Evolutionary conservation across 2,888 invertebrate genomes (phyloP).

Genomic region (Lomographa bimaculata): DNA sequence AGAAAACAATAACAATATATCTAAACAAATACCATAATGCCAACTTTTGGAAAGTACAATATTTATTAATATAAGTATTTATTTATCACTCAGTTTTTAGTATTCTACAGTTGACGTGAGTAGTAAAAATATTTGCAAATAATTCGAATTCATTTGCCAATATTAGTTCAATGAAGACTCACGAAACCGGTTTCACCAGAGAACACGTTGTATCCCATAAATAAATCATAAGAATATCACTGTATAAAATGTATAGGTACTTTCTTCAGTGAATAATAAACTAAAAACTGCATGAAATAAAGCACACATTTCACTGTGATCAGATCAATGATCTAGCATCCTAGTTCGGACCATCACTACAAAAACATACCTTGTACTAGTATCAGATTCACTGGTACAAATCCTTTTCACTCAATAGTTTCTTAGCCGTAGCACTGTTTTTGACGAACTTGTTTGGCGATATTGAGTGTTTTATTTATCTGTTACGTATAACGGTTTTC

Average conservation of each 20-base stretch:
- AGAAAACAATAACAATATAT: too few relatives aligned
- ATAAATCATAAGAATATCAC: too few relatives aligned
- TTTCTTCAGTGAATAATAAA: too few relatives aligned
- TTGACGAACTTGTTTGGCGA: constrained; percentile 21
- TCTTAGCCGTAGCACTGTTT: constrained; percentile 10
- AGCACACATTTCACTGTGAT: too few relatives aligned
- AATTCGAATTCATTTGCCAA: constrained; percentile 8
- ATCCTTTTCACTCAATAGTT: constrained; percentile 7
- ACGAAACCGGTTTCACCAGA: constrained; percentile 20
- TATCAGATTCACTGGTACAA: neutral
- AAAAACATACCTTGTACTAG: constrained; percentile 12
- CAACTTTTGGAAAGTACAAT: too few relatives aligned
- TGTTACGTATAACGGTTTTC: constrained; percentile 20
- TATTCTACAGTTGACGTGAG: too few relatives aligned
- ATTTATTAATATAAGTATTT: too few relatives aligned
- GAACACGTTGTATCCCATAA: constrained; percentile 9
- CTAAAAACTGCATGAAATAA: neutral
- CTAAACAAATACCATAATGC: too few relatives aligned
- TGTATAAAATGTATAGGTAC: too few relatives aligned
- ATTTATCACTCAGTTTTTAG: too few relatives aligned
- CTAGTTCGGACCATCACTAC: too few relatives aligned
- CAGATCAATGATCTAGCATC: too few relatives aligned
- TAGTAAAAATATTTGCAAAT: neutral
- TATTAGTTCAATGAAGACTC: constrained; percentile 10
- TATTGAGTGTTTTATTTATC: constrained; percentile 28